Conservation (phyloP, 2,797 vertebrate species). For the Microcaecilia unicolor region DNA sequence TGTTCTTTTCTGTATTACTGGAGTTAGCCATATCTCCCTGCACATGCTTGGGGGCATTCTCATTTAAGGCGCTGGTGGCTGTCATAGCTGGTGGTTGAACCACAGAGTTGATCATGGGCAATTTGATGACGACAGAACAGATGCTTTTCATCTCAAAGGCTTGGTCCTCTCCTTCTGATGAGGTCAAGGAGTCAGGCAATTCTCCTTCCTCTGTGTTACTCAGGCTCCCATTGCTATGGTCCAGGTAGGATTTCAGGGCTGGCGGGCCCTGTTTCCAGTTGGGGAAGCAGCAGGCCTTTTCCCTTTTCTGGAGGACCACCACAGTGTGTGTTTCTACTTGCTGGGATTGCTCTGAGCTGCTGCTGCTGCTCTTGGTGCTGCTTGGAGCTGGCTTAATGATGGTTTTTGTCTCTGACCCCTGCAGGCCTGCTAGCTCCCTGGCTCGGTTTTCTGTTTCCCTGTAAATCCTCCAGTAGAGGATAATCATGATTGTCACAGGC, state of each 20-base stretch:
- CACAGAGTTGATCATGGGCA: slow-evolving; percentile 39
- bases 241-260: slow-evolving; percentile 6
- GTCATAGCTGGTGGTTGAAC: slow-evolving; percentile 11
- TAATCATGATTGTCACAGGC: slow-evolving; percentile 64
- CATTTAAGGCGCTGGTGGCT: slow-evolving; percentile 1
- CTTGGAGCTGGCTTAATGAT: neutral
- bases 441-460: slow-evolving; percentile 60
- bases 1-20: neutral
- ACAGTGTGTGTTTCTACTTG: too few species aligned
- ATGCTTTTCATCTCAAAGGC: slow-evolving; percentile 29
- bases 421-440: slow-evolving; percentile 50
- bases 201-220: slow-evolving; percentile 42
- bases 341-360: slow-evolving; percentile 25
- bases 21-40: neutral
- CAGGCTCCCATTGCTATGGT: slow-evolving; percentile 45
- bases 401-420: slow-evolving; percentile 42
- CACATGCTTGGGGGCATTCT: neutral
- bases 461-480: slow-evolving; percentile 66
- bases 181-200: slow-evolving; percentile 46
- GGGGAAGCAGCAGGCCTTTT: slow-evolving; percentile 25
- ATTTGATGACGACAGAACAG: slow-evolving; percentile 29
- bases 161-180: slow-evolving; percentile 47
- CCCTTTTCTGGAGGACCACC: neutral
- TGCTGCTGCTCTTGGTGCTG: slow-evolving; percentile 25
- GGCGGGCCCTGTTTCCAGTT: neutral